These are phyloP conservation scores for Metridium senile DNA, from an alignment of 92 coral and sea anemone genomes.

Conservation along the genomic window DNA sequence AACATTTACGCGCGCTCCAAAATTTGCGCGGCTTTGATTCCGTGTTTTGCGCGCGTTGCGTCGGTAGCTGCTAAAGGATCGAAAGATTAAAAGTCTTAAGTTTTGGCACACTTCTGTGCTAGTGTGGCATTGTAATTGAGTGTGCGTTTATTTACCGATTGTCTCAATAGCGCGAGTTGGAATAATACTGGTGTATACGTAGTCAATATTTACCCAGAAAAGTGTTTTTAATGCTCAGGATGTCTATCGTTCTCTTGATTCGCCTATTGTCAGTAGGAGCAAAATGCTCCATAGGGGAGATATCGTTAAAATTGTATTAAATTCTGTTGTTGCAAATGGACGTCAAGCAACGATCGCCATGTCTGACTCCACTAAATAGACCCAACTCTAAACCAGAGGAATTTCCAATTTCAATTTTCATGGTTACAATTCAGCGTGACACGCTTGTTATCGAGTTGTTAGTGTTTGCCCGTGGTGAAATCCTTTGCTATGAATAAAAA, in stretches of 20 bases:
- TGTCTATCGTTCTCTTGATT: conserved; percentile 49
- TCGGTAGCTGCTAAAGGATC: not conserved
- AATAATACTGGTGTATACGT: not conserved
- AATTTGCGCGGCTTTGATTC: not conserved
- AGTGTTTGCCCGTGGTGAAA: conserved; percentile 5
- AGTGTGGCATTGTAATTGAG: not conserved
- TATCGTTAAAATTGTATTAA: conserved; percentile 36
- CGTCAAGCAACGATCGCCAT: conserved; percentile 11
- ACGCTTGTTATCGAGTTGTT: conserved; percentile 10
- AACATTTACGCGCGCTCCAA: not conserved
- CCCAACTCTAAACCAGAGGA: conserved; percentile 5
- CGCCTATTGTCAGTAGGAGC: conserved; percentile 44
- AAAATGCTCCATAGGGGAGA: conserved; percentile 20
- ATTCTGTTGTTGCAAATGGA: conserved; percentile 14
- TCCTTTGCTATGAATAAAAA: conserved; percentile 38
- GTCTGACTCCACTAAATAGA: not conserved
- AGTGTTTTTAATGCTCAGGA: conserved; percentile 56
- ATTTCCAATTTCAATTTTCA: not conserved
- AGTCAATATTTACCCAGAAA: conserved; percentile 81
- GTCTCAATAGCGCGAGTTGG: conserved; percentile 8
- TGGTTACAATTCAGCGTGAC: not conserved
- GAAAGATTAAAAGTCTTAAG: not conserved
- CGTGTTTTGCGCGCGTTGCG: not conserved
- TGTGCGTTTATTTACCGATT: conserved; percentile 28
- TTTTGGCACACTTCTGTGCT: conserved; percentile 20